phyloP scores from a whole-genome alignment of 2,113 vertebrate genomes.

The Canis aureus region DNA sequence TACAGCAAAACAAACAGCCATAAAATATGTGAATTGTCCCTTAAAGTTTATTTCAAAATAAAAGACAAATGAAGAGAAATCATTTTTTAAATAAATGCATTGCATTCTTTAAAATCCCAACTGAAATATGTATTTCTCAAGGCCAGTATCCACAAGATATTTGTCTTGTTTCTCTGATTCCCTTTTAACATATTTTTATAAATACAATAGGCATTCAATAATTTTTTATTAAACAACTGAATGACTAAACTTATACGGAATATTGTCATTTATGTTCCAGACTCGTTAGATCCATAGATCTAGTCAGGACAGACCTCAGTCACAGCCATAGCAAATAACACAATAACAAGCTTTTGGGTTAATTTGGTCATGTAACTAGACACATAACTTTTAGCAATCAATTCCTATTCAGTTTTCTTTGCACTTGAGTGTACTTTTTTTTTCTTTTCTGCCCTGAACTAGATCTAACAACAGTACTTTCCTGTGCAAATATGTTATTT shows the following conservation, averaged over 20 bases:
- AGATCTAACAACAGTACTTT: slow-evolving; percentile 63
- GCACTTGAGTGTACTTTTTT: not conserved
- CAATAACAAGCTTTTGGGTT: not conserved
- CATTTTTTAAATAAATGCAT: not conserved
- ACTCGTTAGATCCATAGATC: no score
- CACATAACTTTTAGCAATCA: not conserved
- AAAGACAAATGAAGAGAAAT: slow-evolving; percentile 28
- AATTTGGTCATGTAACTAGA: not conserved
- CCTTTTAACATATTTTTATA: not conserved
- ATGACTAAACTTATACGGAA: not conserved
- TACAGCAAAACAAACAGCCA: not conserved
- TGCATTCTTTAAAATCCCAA: slow-evolving; percentile 11
- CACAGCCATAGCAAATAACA: not conserved
- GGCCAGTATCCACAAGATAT: not conserved
- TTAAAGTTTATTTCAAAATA: slow-evolving; percentile 44
- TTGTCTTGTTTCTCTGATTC: not conserved
- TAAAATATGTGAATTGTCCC: not conserved
- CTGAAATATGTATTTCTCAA: not conserved
- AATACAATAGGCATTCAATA: not conserved
- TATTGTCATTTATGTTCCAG: not conserved
- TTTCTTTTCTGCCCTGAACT: slow-evolving; percentile 26
- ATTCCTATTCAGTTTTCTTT: slow-evolving; percentile 60
- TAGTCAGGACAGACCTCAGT: not conserved
- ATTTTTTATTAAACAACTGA: not conserved
- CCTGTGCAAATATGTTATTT: slow-evolving; percentile 68